These are phyloP conservation scores for Cancer borealis DNA, from an alignment of 2,888 invertebrate species.

Conservation along the genomic window DNA sequence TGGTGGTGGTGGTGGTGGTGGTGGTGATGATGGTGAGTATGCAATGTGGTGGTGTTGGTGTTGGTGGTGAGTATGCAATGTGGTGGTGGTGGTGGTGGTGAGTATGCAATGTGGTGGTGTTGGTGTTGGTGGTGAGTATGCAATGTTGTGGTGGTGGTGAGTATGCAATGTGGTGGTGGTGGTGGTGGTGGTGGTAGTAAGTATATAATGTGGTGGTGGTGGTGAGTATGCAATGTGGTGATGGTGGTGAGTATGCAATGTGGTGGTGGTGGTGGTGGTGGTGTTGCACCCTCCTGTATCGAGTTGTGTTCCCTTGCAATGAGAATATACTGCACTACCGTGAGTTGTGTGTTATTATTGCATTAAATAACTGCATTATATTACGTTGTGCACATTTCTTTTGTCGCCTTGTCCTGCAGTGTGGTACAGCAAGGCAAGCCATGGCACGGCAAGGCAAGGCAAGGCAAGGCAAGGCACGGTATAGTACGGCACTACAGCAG, in stretches of 20 bases:
- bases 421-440: background rate
- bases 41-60: no score
- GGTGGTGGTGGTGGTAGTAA: no score
- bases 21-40: no score
- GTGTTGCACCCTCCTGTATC: background rate
- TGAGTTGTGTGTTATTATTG: constrained; percentile 3
- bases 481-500: background rate
- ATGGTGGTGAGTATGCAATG: background rate
- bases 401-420: background rate
- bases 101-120: no score
- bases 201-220: no score
- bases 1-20: no score
- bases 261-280: background rate
- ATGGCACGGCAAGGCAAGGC: background rate
- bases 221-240: background rate
- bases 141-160: no score
- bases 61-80: no score
- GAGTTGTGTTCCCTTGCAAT: background rate
- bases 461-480: no score
- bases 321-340: background rate
- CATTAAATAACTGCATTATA: constrained; percentile 4
- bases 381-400: background rate
- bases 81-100: no score
- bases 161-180: no score
- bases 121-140: no score